These are phyloP conservation scores for Phalanger gymnotis DNA, from an alignment of 2,797 vertebrate genomes.

Conservation along the genomic window DNA sequence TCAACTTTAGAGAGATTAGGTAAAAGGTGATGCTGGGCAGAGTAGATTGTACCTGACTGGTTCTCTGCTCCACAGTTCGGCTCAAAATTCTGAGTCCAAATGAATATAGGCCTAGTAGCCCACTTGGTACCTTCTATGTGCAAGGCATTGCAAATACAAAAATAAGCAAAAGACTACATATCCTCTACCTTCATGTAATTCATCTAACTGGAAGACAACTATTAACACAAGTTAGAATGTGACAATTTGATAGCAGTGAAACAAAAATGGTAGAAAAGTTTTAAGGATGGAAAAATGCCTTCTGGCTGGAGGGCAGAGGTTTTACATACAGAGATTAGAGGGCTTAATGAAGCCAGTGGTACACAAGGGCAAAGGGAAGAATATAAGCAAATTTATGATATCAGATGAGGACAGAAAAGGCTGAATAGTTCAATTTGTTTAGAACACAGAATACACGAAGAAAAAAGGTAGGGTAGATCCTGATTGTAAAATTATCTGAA, in stretches of 20 bases:
- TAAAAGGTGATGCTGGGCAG: not conserved
- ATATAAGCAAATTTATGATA: not conserved
- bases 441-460: not conserved
- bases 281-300: not conserved
- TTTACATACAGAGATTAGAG: not conserved
- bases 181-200: not conserved
- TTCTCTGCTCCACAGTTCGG: not conserved
- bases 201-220: not conserved
- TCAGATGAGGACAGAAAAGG: not conserved
- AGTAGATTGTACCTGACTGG: not conserved
- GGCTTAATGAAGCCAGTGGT: not conserved
- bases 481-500: not conserved
- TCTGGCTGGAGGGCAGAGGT: not conserved
- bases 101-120: not conserved
- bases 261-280: not conserved
- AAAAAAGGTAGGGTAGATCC: not conserved
- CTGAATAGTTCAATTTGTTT: not conserved
- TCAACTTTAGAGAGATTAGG: not conserved
- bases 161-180: not conserved
- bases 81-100: not conserved
- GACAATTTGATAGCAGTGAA: not conserved
- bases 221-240: not conserved
- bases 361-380: not conserved
- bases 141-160: not conserved
- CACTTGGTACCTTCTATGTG: not conserved